Evolutionary conservation across 2,888 invertebrate species (phyloP).

Genomic region (Plebejus melissa): DNA sequence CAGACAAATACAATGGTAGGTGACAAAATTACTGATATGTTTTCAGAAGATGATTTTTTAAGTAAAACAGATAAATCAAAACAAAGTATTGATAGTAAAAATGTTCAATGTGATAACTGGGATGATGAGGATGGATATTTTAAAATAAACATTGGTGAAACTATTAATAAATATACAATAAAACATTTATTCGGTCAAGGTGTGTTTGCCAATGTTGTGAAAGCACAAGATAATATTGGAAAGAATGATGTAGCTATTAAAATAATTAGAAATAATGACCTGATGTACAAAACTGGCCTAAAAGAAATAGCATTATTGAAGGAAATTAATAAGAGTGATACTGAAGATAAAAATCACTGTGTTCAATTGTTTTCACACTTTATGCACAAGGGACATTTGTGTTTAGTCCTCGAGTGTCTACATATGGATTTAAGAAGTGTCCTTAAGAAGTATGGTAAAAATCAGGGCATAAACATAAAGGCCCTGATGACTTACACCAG

Average conservation of each 20-base stretch:
- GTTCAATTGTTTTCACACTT: slow-evolving; percentile 92
- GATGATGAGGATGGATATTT: slow-evolving; percentile 99
- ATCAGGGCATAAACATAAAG: slow-evolving; percentile 97
- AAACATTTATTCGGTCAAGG: slow-evolving; percentile 98
- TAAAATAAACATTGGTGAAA: slow-evolving; percentile 93
- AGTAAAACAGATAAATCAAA: slow-evolving; percentile 51
- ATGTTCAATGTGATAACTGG: slow-evolving; percentile 98
- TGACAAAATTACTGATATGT: slow-evolving; percentile 87
- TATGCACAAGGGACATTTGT: slow-evolving; percentile 98
- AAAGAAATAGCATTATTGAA: slow-evolving; percentile 96
- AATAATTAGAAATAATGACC: slow-evolving; percentile 98
- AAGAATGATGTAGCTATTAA: slow-evolving; percentile 96
- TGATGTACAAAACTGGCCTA: slow-evolving; percentile 98
- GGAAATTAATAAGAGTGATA: slow-evolving; percentile 96
- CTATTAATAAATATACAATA: slow-evolving; percentile 89
- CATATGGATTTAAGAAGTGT: slow-evolving; percentile 94
- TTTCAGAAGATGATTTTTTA: slow-evolving; percentile 93
- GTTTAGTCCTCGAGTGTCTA: slow-evolving; percentile 97
- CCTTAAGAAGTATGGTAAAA: slow-evolving; percentile 97
- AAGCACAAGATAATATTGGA: slow-evolving; percentile 92
- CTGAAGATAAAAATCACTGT: slow-evolving; percentile 97
- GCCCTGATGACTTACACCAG: slow-evolving; percentile 97
- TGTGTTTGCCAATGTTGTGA: slow-evolving; percentile 97
- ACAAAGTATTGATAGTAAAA: slow-evolving; percentile 73
- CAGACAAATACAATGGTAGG: slow-evolving; percentile 50